phyloP scores from a whole-genome alignment of 2,797 vertebrate genomes.

The Enteromius thamalakanensis region DNA sequence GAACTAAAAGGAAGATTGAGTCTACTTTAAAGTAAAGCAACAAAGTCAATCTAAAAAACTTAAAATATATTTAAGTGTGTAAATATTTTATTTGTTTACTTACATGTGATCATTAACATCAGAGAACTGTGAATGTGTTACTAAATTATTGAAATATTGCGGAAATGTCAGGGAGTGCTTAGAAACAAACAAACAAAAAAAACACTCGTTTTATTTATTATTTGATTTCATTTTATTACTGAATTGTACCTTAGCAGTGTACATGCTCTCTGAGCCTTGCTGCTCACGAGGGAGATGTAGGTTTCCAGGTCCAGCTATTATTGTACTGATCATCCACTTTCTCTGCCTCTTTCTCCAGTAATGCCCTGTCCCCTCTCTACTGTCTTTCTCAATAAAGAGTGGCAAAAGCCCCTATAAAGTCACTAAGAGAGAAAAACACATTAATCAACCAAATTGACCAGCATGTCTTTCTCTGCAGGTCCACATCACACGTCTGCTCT shows the following conservation, averaged over 20 bases:
- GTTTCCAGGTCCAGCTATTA: neutral
- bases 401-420: conserved; percentile 20
- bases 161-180: neutral
- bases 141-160: neutral
- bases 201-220: neutral
- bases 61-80: neutral
- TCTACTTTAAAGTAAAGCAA: neutral
- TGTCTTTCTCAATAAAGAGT: conserved; percentile 14
- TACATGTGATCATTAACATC: neutral
- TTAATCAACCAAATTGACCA: conserved; percentile 42
- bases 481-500: conserved; percentile 23
- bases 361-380: conserved; percentile 19
- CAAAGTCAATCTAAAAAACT: neutral
- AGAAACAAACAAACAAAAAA: no score
- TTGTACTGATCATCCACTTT: neutral
- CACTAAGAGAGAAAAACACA: conserved; percentile 30
- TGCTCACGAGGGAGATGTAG: neutral
- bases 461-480: conserved; percentile 17
- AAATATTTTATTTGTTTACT: neutral
- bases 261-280: neutral
- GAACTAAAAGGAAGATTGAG: neutral
- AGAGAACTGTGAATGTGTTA: neutral
- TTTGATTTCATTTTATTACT: neutral
- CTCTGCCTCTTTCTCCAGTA: neutral
- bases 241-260: neutral